A percentile compares a stretch with the other conserved stretches of the same genome.
phyloP scores from a whole-genome alignment of 2,888 invertebrate species.

The Drosophila rellima region DNA sequence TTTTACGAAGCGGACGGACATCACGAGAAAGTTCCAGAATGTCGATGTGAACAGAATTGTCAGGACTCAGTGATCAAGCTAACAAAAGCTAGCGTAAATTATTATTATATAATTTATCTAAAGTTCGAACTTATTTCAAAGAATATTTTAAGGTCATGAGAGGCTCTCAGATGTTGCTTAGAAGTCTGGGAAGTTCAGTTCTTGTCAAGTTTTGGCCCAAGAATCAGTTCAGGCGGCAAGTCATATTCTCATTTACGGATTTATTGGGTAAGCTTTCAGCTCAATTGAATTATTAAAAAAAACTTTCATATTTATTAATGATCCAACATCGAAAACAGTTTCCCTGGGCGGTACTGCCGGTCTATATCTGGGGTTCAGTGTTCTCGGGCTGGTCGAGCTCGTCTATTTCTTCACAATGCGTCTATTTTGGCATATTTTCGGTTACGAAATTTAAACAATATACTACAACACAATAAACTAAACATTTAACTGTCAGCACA shows the following conservation, averaged over 20 bases:
- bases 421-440: constrained; percentile 87
- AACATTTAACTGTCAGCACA: background rate
- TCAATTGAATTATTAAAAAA: background rate
- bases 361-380: constrained; percentile 91
- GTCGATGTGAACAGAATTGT: constrained; percentile 83
- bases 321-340: constrained; percentile 85
- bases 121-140: background rate
- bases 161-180: constrained; percentile 73
- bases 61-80: constrained; percentile 75
- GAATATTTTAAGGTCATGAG: constrained; percentile 53
- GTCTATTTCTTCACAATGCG: constrained; percentile 90
- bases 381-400: constrained; percentile 91
- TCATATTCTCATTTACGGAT: constrained; percentile 85
- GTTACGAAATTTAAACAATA: constrained; percentile 64
- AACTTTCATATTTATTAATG: background rate
- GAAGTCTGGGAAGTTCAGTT: constrained; percentile 72
- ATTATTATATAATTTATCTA: background rate
- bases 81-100: constrained; percentile 58
- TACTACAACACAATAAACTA: background rate
- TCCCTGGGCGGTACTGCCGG: constrained; percentile 93
- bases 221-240: constrained; percentile 80
- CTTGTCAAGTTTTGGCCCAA: constrained; percentile 74
- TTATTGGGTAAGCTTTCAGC: constrained; percentile 75
- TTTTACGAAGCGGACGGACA: constrained; percentile 52
- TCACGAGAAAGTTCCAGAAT: constrained; percentile 51